Evolutionary conservation across 1,140 invertebrate species (phyloP).

Genomic region (Lordiphosa clarofinis): DNA sequence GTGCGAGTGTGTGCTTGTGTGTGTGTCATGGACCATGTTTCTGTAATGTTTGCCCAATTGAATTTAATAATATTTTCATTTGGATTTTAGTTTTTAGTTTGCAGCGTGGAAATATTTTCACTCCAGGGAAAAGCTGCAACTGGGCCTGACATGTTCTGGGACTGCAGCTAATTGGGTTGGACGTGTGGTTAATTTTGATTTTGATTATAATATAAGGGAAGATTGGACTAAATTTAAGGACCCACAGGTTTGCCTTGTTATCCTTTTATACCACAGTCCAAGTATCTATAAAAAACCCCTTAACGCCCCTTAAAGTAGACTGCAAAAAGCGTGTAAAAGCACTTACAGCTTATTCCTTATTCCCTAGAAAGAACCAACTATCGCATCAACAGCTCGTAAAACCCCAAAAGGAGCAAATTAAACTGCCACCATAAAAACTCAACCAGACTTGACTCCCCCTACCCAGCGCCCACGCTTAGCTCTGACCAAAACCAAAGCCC

Average conservation of each 20-base stretch:
- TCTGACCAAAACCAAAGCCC: slow-evolving; percentile 16
- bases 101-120: slow-evolving; percentile 43
- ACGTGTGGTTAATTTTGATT: slow-evolving; percentile 52
- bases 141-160: slow-evolving; percentile 45
- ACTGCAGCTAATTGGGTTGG: slow-evolving; percentile 36
- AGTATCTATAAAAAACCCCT: neutral
- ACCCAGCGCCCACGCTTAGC: neutral
- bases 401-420: slow-evolving; percentile 72
- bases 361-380: slow-evolving; percentile 38
- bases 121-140: slow-evolving; percentile 19
- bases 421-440: slow-evolving; percentile 58
- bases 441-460: neutral
- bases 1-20: slow-evolving; percentile 11
- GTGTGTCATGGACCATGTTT: slow-evolving; percentile 44
- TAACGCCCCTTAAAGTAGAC: slow-evolving; percentile 9
- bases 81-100: slow-evolving; percentile 69
- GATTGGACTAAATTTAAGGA: neutral
- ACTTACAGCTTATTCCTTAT: slow-evolving; percentile 7
- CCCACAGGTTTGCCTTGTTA: slow-evolving; percentile 1
- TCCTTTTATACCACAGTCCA: neutral
- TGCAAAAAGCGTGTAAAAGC: slow-evolving; percentile 7
- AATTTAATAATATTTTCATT: slow-evolving; percentile 78
- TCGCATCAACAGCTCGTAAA: slow-evolving; percentile 73
- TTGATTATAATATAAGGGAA: slow-evolving; percentile 11
- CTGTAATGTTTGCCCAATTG: slow-evolving; percentile 76